Evolutionary conservation across 2,888 invertebrate genomes (phyloP), one percentile per base, ranked within the genome.

Genomic region (Timandra comae): DNA sequence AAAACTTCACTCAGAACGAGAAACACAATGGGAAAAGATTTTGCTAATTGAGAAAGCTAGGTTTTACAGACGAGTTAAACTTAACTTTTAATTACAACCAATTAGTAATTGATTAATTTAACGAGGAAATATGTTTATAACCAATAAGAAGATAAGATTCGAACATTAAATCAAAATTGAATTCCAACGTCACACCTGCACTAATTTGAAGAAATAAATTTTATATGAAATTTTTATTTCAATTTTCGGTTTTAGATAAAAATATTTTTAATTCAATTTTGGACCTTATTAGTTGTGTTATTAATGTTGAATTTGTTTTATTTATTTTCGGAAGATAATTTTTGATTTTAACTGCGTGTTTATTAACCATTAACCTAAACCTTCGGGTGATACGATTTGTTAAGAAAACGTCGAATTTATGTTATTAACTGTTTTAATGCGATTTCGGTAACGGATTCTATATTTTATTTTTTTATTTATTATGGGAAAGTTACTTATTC

Each of bases 321-420:
- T 33, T 35, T 29, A 31, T 37, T 41, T 36, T 31, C 30, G 39
- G 29, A 37, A 38, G 36, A 42, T 43, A 33, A 38, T n/a, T 33
- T 39, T 26, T 21, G 28, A 34, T 45, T 43, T 40, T 35, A 35
- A 45, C 35, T 21, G 43, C 45, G 43, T 47, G 43, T 45, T 47
- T 41, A 45, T 34, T 19, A 35, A 26, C 41, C 33, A 45, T 49
- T 43, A 49, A 38, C 27, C 22, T 28, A 29, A 31, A 30, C 27
- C 30, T 38, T 29, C 8, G 30, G 29, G 19, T 36, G 38, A 41
- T 41, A 37, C 41, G 35, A 40, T 40, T 43, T 46, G 44, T 49
- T 49, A 38, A 35, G 43, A 41, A 43, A 32, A 37, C 35, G 40
- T 41, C 35, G 28, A 34, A 33, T 22, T 33, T 42, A 47, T 47